Percentiles rank a stretch among this genome's conserved stretches.
Evolutionary conservation across 1,140 invertebrate genomes (phyloP).

Genomic region (Geopemphigus sp.): DNA sequence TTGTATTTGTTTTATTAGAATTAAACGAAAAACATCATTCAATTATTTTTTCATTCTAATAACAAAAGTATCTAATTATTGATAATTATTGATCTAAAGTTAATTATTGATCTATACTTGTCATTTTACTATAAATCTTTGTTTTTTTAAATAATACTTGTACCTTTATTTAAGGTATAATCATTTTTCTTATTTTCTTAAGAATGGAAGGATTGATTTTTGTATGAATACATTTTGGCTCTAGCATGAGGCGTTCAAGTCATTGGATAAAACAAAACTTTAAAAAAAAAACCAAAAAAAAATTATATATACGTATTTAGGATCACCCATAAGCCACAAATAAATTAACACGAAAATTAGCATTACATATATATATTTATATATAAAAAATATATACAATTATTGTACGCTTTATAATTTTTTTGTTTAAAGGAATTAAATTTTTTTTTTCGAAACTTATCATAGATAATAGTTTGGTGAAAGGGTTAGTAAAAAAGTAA

Average conservation of each 20-base stretch:
- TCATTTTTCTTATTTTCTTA: background rate
- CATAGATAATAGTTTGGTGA: constrained; percentile 50
- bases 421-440: constrained; percentile 29
- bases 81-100: background rate
- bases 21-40: background rate
- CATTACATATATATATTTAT: constrained; percentile 32
- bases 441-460: constrained; percentile 45
- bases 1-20: constrained; percentile 7
- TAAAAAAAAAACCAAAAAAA: constrained; percentile 12
- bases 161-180: background rate
- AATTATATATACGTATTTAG: constrained; percentile 13
- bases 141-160: background rate
- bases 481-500: constrained; percentile 47
- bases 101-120: background rate
- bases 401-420: constrained; percentile 44
- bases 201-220: background rate
- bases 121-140: background rate
- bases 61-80: background rate
- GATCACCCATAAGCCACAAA: constrained; percentile 40
- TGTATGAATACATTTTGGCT: background rate
- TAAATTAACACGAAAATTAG: constrained; percentile 45
- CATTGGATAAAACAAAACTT: constrained; percentile 20
- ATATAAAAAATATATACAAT: constrained; percentile 4
- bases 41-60: background rate
- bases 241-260: constrained; percentile 26